Percentiles rank a stretch among this genome's conserved stretches.
Evolutionary conservation across 2,888 invertebrate species (phyloP).

Genomic region (Chrysomela aeneicollis): DNA sequence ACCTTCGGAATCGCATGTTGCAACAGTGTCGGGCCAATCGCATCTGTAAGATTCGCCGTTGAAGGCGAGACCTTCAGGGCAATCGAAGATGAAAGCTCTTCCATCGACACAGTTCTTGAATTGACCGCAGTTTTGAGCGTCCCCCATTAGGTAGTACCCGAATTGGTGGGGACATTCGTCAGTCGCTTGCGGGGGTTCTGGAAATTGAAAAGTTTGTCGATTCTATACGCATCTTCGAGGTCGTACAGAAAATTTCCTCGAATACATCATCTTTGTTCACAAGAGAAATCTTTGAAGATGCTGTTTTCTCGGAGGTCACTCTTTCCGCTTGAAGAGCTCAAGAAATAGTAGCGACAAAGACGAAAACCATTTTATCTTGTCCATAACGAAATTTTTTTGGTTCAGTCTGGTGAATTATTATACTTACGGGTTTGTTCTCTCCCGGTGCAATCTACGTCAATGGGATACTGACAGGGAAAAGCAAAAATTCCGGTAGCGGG

Average conservation of each 20-base stretch:
- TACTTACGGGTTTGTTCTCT: conserved; percentile 73
- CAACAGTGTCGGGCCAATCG: conserved; percentile 88
- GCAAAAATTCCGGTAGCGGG: conserved; percentile 71
- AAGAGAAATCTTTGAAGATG: no score
- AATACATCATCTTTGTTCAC: no score
- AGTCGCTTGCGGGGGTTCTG: conserved; percentile 76
- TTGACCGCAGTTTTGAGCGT: conserved; percentile 73
- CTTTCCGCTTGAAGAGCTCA: no score
- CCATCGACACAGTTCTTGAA: conserved; percentile 86
- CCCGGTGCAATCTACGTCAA: conserved; percentile 79
- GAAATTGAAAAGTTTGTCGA: conserved; percentile 7
- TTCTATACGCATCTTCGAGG: no score
- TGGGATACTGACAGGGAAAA: conserved; percentile 86
- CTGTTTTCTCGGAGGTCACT: no score
- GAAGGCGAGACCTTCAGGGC: conserved; percentile 82
- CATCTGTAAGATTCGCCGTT: conserved; percentile 74
- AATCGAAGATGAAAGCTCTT: conserved; percentile 73
- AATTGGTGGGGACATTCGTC: conserved; percentile 85
- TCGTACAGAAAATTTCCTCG: not conserved
- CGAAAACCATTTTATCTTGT: no score
- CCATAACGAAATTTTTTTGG: no score
- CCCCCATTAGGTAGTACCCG: conserved; percentile 80
- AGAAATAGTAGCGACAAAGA: no score
- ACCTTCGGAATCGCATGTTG: conserved; percentile 84
- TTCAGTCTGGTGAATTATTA: no score